phyloP scores from a whole-genome alignment of 2,797 vertebrate genomes.

The Pogonophryne albipinna region DNA sequence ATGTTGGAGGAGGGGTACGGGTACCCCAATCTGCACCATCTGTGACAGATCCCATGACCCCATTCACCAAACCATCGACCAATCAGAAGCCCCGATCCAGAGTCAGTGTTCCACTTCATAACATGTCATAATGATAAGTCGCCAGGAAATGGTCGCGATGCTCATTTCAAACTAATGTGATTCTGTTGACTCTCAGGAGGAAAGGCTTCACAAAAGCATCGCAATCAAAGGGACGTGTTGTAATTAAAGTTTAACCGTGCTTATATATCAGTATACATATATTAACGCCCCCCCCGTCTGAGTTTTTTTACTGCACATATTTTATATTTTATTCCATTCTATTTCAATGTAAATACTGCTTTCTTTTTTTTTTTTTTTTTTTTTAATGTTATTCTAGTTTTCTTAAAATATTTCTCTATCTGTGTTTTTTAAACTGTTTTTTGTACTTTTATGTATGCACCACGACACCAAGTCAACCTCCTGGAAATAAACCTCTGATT shows the following conservation, averaged over 20 bases:
- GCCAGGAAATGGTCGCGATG: constrained; percentile 60
- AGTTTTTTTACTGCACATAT: too few species aligned
- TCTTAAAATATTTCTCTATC: too few species aligned
- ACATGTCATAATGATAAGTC: constrained; percentile 61
- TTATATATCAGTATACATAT: constrained; percentile 25
- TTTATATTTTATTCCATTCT: too few species aligned
- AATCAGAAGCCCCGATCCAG: constrained; percentile 41
- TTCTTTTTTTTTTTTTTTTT: too few species aligned
- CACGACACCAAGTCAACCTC: too few species aligned
- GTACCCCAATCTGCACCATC: constrained; percentile 76
- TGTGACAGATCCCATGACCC: constrained; percentile 80
- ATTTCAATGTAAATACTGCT: too few species aligned
- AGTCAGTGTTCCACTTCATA: constrained; percentile 68
- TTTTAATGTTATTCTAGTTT: too few species aligned
- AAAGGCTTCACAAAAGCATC: constrained; percentile 32
- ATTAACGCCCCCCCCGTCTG: constrained; percentile 17
- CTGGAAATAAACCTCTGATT: too few species aligned
- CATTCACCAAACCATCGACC: constrained; percentile 61
- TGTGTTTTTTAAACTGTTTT: too few species aligned
- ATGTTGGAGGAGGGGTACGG: constrained; percentile 38
- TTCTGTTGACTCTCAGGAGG: constrained; percentile 52
- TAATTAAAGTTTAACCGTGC: constrained; percentile 51
- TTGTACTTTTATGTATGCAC: too few species aligned
- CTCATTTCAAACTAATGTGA: constrained; percentile 63
- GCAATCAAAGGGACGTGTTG: constrained; percentile 42